These are phyloP conservation scores for Limnephilus lunatus DNA, from an alignment of 2,888 invertebrate species.

Conservation along the genomic window DNA sequence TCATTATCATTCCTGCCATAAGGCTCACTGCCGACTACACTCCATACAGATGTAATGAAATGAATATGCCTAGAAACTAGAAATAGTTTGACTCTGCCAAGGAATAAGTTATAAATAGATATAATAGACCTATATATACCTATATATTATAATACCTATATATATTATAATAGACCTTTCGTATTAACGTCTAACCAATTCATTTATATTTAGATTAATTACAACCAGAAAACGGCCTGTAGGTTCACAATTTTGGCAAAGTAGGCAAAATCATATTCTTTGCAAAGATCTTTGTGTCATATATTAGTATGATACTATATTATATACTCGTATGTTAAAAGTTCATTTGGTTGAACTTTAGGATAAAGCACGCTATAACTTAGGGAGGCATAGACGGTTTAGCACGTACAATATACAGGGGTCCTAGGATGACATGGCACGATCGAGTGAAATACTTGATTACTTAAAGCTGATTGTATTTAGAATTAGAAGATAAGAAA, in stretches of 20 bases:
- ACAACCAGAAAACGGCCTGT: neutral
- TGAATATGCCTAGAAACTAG: neutral
- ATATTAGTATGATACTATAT: neutral
- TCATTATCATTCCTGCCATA: neutral
- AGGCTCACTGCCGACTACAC: neutral
- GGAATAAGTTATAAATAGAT: neutral
- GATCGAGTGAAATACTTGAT: no score
- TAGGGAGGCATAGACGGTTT: neutral
- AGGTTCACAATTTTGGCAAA: neutral
- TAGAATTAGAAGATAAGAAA: no score
- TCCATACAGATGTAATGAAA: neutral
- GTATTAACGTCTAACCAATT: neutral
- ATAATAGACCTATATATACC: no score
- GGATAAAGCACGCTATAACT: neutral
- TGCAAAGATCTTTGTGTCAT: neutral
- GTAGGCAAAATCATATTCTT: neutral
- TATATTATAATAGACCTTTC: no score
- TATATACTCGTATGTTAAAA: neutral
- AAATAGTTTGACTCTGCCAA: neutral
- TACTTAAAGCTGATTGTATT: no score
- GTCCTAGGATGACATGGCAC: no score
- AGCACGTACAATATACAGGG: no score
- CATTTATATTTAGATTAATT: neutral
- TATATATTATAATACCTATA: no score
- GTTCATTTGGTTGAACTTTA: neutral